Evolutionary conservation across 2,888 invertebrate species (phyloP).

Genomic region (Proisotoma minuta): DNA sequence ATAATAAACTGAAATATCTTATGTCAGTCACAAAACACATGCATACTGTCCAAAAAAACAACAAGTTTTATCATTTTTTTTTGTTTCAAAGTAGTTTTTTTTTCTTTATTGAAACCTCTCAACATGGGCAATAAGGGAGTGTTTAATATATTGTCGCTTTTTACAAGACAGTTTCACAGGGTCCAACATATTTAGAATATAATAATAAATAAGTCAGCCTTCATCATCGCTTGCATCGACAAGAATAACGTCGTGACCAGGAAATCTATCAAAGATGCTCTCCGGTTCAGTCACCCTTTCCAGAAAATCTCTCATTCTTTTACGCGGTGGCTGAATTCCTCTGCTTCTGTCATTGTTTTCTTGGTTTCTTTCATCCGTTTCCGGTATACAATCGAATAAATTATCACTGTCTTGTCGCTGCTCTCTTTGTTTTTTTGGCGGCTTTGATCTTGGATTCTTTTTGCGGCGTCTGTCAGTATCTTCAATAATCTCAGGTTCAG

Average conservation of each 20-base stretch:
- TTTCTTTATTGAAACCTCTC: no score
- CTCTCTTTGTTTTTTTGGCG: neutral
- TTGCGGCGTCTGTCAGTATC: neutral
- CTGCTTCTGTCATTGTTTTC: no score
- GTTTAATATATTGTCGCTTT: neutral
- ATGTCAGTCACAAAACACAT: slow-evolving; percentile 5
- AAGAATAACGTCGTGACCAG: slow-evolving; percentile 28
- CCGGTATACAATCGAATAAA: no score
- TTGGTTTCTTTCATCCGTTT: neutral
- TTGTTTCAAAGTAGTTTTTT: neutral
- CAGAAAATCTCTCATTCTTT: neutral
- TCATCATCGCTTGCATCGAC: slow-evolving; percentile 34
- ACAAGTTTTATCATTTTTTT: neutral
- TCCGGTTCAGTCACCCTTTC: neutral
- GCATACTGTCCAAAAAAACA: slow-evolving; percentile 5
- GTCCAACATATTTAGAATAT: neutral
- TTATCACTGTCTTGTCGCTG: neutral
- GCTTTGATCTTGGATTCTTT: neutral
- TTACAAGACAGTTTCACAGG: neutral
- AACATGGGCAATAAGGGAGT: no score
- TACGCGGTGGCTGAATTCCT: neutral
- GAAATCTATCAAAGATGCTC: slow-evolving; percentile 5
- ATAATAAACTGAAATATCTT: slow-evolving; percentile 3
- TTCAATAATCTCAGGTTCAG: neutral
- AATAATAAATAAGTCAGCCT: neutral